A percentile compares a stretch with the other conserved stretches of the same genome.
Evolutionary conservation across 1,140 invertebrate species (phyloP).

Genomic region (Pseudomyrmex gracilis): DNA sequence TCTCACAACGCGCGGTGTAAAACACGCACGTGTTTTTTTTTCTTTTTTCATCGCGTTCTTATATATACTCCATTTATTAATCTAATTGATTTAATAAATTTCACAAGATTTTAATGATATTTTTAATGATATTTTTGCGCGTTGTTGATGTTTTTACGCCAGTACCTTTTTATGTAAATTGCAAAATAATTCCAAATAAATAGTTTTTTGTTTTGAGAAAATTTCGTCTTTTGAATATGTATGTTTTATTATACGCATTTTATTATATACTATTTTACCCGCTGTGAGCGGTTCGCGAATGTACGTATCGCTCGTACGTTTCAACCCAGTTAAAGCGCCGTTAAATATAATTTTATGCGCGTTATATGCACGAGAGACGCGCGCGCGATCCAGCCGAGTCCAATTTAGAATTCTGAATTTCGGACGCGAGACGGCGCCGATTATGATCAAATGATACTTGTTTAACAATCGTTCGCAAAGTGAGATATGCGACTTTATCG

Average conservation of each 20-base stretch:
- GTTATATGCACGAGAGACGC: neutral
- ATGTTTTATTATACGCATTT: neutral
- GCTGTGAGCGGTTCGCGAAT: neutral
- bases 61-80: too few species aligned
- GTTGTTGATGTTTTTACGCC: neutral
- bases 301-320: neutral
- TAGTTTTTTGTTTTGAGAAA: neutral
- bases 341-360: constrained; percentile 43
- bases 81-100: too few species aligned
- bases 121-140: neutral
- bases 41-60: neutral
- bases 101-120: neutral
- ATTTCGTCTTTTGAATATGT: neutral
- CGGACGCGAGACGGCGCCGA: constrained; percentile 13
- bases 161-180: neutral
- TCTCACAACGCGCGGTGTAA: neutral
- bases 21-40: neutral
- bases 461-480: constrained; percentile 1
- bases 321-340: constrained; percentile 13
- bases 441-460: constrained; percentile 15
- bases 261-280: neutral
- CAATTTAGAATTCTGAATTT: constrained; percentile 28
- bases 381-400: neutral
- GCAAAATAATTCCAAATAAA: neutral
- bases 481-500: neutral